Evolutionary conservation across 2,797 vertebrate species (phyloP), one percentile per base, ranked within the genome.

Genomic region (Pelochelys cantorii): DNA sequence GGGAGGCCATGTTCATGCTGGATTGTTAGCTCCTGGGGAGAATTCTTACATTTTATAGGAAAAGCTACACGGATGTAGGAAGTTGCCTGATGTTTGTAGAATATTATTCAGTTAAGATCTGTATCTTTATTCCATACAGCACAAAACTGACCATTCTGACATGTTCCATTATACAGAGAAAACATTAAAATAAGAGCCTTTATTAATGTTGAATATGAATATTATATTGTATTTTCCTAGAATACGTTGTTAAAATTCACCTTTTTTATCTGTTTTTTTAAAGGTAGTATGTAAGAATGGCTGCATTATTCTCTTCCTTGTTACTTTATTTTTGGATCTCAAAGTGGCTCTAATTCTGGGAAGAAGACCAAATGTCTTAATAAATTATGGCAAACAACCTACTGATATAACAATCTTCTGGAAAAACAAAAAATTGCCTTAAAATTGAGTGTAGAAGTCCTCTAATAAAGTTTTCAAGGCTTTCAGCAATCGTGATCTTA

Each of bases 271-370:
- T 18, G 74, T 74, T 65, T 31, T 82, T 92, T 85, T 81, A 7
- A 84, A 97, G 97, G 92, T 53, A 90, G 68, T 83, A 1, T 87
- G 6, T 96, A 84, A 97, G 90, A 90, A 98, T 97, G 97, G 93
- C 93, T 81, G 22, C 81, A 37, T 86, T 82, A 55, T 96, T 94
- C 81, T 84, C 77, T 85, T 65, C 81, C 80, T 90, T 59, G 20
- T 90, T 81, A 94, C 79, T 90, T 93, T 53, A 0, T 89, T 90
- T 84, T 62, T 88, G 42, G 55, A 93, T 87, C 90, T 93, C 86
- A 87, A 94, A 96, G 91, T 37, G 90, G 37, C 87, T 89, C 1
- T 53, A 93, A 89, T 91, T 94, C 90, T 59, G 84, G 74, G 89
- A 84, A 93, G 22, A 75, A 7, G 62, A 82, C n/a, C 83, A 79